Evolutionary conservation across 1,140 invertebrate species (phyloP), one percentile per base, ranked within the genome.

Genomic region (Caenorhabditis inopinata): DNA sequence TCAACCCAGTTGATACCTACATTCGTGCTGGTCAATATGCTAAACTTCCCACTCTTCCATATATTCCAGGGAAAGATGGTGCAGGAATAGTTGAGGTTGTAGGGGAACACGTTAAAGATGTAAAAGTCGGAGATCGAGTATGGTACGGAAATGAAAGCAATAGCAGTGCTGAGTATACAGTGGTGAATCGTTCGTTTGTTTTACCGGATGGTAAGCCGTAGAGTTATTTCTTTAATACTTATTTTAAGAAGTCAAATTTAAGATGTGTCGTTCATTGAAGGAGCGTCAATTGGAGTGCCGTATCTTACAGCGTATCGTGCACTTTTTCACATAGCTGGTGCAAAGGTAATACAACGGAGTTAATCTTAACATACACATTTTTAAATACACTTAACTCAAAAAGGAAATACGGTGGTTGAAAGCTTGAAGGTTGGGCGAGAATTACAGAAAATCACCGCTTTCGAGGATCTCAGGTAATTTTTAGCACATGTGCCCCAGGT

Each of bases 1-100:
- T 92, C 0, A 92, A 92, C 84, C 92, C 92, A 35, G 91, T 92
- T n/a, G 92, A 92, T 78, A 91, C 91, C 0, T 92, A 92, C 79
- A 91, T 92, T 29, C 86, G 92, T 29, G 85, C 88, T 81, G 92
- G 91, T 21, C 84, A 82, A 7, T 91, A 90, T 82, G 84, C 84
- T 5, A 79, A 73, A 11, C 79, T 88, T 11, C 91, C 91, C 4
- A 62, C 84, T n/a, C 84, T 92, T 38, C 92, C 92, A 0, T 91
- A 91, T 82, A 89, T 89, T 35, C 90, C 91, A 29, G 92, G 92
- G 11, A 87, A 85, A 74, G 92, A 92, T 86, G 90, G 89, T 23
- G 89, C 92, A 25, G 91, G 91, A 7, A 85, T 90, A 11, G 88
- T 92, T n/a, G 89, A 89, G 75, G 84, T 87, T 51, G 87, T 91